These are phyloP conservation scores for Chorisops tibialis DNA, from an alignment of 2,888 invertebrate species.

Conservation along the genomic window DNA sequence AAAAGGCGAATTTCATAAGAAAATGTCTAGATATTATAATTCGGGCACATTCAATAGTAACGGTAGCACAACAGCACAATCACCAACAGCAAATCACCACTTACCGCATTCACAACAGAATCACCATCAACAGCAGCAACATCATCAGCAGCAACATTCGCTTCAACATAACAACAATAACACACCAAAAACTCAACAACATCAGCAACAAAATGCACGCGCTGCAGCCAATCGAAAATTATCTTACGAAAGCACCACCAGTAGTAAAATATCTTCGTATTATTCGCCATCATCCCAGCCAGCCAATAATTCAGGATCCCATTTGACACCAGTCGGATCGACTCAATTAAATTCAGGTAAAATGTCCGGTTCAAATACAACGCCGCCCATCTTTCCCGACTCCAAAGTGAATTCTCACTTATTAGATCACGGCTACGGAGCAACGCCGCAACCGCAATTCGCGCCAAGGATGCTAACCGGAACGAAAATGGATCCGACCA, in stretches of 20 bases:
- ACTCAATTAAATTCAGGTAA: constrained; percentile 1
- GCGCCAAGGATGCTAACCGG: constrained; percentile 21
- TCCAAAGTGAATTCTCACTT: constrained; percentile 66
- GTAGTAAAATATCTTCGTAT: constrained; percentile 12
- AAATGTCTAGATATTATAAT: constrained; percentile 28
- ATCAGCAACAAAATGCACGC: constrained; percentile 31
- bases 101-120: constrained; percentile 17
- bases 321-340: constrained; percentile 15
- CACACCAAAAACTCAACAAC: constrained; percentile 18
- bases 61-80: constrained; percentile 37
- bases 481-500: constrained; percentile 38
- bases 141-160: constrained; percentile 27
- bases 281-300: constrained; percentile 25
- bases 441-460: constrained; percentile 66
- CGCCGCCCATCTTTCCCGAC: constrained; percentile 26
- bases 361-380: background rate
- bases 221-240: constrained; percentile 34
- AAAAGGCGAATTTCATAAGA: constrained; percentile 14
- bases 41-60: constrained; percentile 34
- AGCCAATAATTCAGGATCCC: constrained; percentile 10
- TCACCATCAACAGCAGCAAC: constrained; percentile 31
- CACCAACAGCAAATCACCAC: constrained; percentile 30
- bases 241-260: constrained; percentile 31
- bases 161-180: constrained; percentile 30
- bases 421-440: constrained; percentile 83